Percentiles rank a stretch among this genome's conserved stretches.
Evolutionary conservation across 1,140 invertebrate species (phyloP).

Genomic region (Drosophila asahinai): DNA sequence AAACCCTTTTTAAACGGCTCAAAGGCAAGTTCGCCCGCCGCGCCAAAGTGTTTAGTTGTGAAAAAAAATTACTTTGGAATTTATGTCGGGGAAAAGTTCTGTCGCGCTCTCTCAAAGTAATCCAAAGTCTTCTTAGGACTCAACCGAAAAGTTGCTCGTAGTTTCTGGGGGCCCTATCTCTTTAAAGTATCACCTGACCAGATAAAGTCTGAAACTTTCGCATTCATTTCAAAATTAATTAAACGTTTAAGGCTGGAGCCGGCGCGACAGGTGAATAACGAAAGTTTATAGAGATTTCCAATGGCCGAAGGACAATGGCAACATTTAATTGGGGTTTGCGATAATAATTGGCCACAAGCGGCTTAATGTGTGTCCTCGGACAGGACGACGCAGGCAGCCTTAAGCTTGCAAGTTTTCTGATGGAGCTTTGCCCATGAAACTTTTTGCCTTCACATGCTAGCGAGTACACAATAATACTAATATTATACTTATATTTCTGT

Average conservation of each 20-base stretch:
- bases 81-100: conserved; percentile 43
- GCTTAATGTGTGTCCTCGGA: conserved; percentile 22
- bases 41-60: conserved; percentile 54
- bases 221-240: conserved; percentile 62
- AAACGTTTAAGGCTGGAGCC: conserved; percentile 41
- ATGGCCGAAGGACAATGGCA: conserved; percentile 38
- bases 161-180: conserved; percentile 42
- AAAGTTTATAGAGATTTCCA: conserved; percentile 45
- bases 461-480: not conserved
- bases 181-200: conserved; percentile 56
- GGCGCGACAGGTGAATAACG: conserved; percentile 16
- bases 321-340: conserved; percentile 52
- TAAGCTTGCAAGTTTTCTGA: conserved; percentile 9
- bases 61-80: conserved; percentile 41
- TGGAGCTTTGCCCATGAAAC: conserved; percentile 7
- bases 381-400: not conserved
- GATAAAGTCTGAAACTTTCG: conserved; percentile 52
- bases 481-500: conserved; percentile 5
- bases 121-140: conserved; percentile 34
- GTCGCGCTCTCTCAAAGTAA: conserved; percentile 43
- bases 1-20: conserved; percentile 47
- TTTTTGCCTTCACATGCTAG: conserved; percentile 5
- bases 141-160: conserved; percentile 44
- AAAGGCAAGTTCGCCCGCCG: conserved; percentile 9
- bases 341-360: conserved; percentile 60